These are phyloP conservation scores for Hippocampus comes DNA, from an alignment of 2,113 vertebrate genomes.

Conservation along the genomic window DNA sequence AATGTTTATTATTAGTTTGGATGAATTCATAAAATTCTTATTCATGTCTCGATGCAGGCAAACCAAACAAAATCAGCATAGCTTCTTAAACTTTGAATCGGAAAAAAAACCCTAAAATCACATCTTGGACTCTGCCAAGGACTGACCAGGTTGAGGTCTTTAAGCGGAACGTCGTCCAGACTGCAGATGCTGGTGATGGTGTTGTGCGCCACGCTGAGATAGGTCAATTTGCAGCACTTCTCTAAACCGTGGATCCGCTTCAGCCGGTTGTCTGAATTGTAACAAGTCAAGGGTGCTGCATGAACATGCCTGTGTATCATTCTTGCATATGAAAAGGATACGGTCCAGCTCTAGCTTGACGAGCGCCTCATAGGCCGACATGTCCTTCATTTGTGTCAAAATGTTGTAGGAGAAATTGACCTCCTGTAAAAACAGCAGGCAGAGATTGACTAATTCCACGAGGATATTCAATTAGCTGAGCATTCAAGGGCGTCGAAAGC, in stretches of 20 bases:
- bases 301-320: not conserved
- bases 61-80: not conserved
- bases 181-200: slow-evolving; percentile 69
- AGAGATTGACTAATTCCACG: not conserved
- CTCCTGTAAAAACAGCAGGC: slow-evolving; percentile 70
- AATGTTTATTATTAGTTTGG: not conserved
- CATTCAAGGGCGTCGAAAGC: slow-evolving; percentile 57
- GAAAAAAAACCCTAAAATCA: not conserved
- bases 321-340: slow-evolving; percentile 80
- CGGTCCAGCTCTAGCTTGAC: slow-evolving; percentile 80
- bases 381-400: slow-evolving; percentile 82
- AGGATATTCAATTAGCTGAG: slow-evolving; percentile 33
- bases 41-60: not conserved
- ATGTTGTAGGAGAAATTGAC: slow-evolving; percentile 85
- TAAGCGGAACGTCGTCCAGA: slow-evolving; percentile 76
- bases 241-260: slow-evolving; percentile 80
- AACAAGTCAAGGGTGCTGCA: slow-evolving; percentile 62
- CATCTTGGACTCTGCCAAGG: not conserved
- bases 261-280: slow-evolving; percentile 77
- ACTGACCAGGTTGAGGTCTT: slow-evolving; percentile 79
- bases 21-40: not conserved
- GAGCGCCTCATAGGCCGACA: slow-evolving; percentile 76
- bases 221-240: slow-evolving; percentile 73
- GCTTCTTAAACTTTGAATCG: not conserved
- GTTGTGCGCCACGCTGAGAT: slow-evolving; percentile 85